A percentile compares a stretch with the other conserved stretches of the same genome.
Conservation (phyloP, 2,888 invertebrate genomes). For the Dasysyrphus albostriatus region DNA sequence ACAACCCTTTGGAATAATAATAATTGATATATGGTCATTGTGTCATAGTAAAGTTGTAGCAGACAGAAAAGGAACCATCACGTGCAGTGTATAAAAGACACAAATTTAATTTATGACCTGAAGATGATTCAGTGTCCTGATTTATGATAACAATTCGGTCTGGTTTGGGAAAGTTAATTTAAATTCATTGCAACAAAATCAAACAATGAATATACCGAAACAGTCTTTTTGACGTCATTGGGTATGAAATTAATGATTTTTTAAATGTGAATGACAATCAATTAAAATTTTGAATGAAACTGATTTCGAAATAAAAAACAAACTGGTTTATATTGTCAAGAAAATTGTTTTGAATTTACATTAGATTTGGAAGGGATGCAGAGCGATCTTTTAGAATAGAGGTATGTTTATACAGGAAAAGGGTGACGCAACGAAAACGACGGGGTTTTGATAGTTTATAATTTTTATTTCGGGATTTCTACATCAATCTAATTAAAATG, state of each 20-base stretch:
- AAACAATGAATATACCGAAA: neutral
- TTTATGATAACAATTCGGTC: conserved; percentile 45
- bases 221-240: no score
- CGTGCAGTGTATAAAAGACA: conserved; percentile 57
- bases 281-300: neutral
- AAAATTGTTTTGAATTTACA: neutral
- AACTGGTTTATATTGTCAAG: no score
- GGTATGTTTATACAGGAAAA: no score
- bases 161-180: conserved; percentile 4
- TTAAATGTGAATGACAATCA: neutral
- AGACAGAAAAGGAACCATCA: conserved; percentile 44
- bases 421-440: no score
- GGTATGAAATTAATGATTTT: no score
- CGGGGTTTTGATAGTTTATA: no score
- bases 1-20: conserved; percentile 57
- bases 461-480: no score
- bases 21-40: conserved; percentile 60
- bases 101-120: conserved; percentile 72
- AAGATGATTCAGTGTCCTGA: conserved; percentile 58
- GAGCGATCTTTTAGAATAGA: no score
- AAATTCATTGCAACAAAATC: conserved; percentile 37
- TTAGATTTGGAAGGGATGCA: no score
- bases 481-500: no score
- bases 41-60: conserved; percentile 17
- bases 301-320: neutral